Percentiles rank a stretch among this genome's conserved stretches.
Evolutionary conservation across 2,797 vertebrate genomes (phyloP).

Genomic region (Halcyon leucocephala): DNA sequence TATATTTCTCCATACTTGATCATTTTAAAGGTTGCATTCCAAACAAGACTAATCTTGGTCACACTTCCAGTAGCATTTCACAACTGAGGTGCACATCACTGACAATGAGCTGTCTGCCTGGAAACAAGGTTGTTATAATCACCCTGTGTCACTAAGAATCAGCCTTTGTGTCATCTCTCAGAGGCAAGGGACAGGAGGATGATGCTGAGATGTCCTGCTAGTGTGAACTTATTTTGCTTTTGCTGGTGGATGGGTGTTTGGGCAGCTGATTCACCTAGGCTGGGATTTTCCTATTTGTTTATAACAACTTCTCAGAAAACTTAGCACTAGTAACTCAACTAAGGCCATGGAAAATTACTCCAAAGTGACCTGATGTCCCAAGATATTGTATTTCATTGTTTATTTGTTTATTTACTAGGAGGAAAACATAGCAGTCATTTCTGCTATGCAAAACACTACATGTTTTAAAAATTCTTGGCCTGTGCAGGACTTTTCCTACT

Average conservation of each 20-base stretch:
- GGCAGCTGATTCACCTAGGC: background rate
- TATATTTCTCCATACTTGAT: background rate
- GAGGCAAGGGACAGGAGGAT: background rate
- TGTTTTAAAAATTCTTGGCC: conserved; percentile 42
- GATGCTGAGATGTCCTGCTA: background rate
- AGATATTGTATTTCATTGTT: conserved; percentile 59
- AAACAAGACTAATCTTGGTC: background rate
- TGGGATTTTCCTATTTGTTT: conserved; percentile 5
- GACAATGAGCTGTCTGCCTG: background rate
- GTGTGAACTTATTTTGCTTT: conserved; percentile 3
- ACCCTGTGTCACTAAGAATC: background rate
- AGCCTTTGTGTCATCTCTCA: background rate
- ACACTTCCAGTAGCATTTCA: background rate
- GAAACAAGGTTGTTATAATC: background rate
- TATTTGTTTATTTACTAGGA: conserved; percentile 60
- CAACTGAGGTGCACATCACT: background rate
- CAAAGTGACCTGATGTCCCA: background rate
- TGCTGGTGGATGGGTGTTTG: background rate
- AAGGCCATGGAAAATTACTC: conserved; percentile 49
- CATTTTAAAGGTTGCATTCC: background rate
- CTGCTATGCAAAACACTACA: conserved; percentile 48
- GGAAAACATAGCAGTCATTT: conserved; percentile 41
- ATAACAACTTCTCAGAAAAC: background rate
- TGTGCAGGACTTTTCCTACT: conserved; percentile 37
- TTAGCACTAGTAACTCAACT: background rate